Evolutionary conservation across 2,113 vertebrate species (phyloP), one percentile per base, ranked within the genome.

Genomic region (Cardinalis cardinalis): DNA sequence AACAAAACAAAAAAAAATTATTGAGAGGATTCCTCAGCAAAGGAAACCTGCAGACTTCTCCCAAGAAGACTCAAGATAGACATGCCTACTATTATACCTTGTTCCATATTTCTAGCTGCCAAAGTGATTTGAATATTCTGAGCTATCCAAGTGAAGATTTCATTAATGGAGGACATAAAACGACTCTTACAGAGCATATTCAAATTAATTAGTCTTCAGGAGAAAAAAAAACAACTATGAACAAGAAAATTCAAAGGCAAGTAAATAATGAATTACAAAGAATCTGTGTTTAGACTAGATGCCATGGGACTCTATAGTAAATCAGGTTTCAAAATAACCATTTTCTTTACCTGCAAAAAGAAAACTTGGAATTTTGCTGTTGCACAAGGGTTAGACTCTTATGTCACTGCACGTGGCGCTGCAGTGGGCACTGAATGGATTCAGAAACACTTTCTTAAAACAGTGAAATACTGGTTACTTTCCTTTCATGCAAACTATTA

Each of bases 161-260:
- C 70, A 78, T 89, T 90, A 77, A 53, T 76, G n/a, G n/a, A 34
- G 14, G 23, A 82, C 66, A 92, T 8, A 87, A 82, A 87, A 87
- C 55, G 80, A 58, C 79, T 95, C 61, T 82, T 95, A 86, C 19
- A 81, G 53, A 87, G 56, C 43, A 74, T 52, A 68, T 70, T 93
- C 89, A 93, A 81, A 94, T 83, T 93, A 95, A 92, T 93, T 81
- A 41, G n/a, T 52, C 76, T 79, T 73, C 79, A 94, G 90, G 31
- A 96, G 46, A 49, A 71, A 80, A 88, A 87, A 82, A 82, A 23
- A 5, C 44, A 48, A n/a, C 34, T 46, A 77, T 36, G 58, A 95
- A 58, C 41, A 56, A 17, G 41, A 49, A 79, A 71, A 92, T 60
- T 89, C 68, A 46, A 64, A 86, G 68, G 48, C 84, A 77, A 79